Evolutionary conservation across 1,140 invertebrate genomes (phyloP).

Genomic region (Acromyrmex charruanus): DNA sequence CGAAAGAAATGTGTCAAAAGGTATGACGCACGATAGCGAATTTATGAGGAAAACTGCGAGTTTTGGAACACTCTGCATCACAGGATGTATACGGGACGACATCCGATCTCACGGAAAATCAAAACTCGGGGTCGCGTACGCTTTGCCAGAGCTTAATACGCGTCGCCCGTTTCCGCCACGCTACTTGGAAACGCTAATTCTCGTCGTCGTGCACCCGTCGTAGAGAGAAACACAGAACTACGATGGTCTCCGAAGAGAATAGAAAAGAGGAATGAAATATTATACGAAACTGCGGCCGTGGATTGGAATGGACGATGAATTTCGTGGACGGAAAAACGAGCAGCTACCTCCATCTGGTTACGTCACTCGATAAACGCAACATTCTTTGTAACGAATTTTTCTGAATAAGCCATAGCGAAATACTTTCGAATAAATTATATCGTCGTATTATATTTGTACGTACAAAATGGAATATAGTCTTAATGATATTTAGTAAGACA

Average conservation of each 20-base stretch:
- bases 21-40: not conserved
- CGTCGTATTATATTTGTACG: too few species aligned
- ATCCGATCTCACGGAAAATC: slow-evolving; percentile 54
- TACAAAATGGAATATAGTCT: too few species aligned
- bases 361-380: not conserved
- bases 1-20: not conserved
- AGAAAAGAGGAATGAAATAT: slow-evolving; percentile 54
- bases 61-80: not conserved
- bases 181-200: slow-evolving; percentile 46
- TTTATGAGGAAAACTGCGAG: not conserved
- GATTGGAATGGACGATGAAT: slow-evolving; percentile 43
- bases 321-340: slow-evolving; percentile 11
- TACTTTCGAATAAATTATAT: not conserved
- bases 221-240: not conserved
- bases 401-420: not conserved
- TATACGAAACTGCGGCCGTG: not conserved
- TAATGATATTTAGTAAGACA: too few species aligned
- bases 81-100: slow-evolving; percentile 12
- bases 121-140: slow-evolving; percentile 29
- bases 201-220: slow-evolving; percentile 22
- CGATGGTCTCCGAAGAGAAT: slow-evolving; percentile 13
- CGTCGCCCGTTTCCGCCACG: slow-evolving; percentile 30
- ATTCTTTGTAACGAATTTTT: not conserved
- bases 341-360: not conserved
- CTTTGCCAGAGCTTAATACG: slow-evolving; percentile 41